Conservation (phyloP, 1,140 invertebrate genomes). For the Bombus turneri region DNA sequence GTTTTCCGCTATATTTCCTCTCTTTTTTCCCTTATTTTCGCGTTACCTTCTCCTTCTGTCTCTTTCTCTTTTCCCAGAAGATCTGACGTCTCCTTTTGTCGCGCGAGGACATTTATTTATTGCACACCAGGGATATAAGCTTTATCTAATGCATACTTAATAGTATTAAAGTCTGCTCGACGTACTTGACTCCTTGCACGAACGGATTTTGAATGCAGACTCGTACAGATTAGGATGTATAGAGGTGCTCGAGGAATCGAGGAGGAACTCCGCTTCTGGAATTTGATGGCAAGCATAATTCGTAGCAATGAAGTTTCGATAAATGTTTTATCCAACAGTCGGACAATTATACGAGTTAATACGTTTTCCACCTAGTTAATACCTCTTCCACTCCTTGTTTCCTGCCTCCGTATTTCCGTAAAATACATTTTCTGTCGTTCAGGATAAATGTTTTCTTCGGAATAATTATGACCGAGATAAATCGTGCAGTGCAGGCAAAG, state of each 20-base stretch:
- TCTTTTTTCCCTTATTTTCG: not conserved
- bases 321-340: slow-evolving; percentile 12
- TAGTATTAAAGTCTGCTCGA: not conserved
- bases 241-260: not conserved
- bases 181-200: not conserved
- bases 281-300: not conserved
- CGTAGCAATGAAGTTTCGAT: not conserved
- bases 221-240: not conserved
- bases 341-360: not conserved
- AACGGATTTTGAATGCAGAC: not conserved
- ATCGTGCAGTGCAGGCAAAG: not conserved
- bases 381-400: not conserved
- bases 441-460: not conserved
- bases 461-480: not conserved
- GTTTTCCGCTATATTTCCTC: not conserved
- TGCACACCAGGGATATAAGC: not conserved
- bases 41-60: too few species aligned
- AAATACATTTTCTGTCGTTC: not conserved
- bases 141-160: slow-evolving; percentile 23
- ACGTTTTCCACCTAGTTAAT: not conserved
- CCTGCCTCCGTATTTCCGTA: too few species aligned
- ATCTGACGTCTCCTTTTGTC: not conserved
- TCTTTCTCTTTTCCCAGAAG: too few species aligned
- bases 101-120: slow-evolving; percentile 21
- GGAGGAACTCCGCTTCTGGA: not conserved